A percentile compares a stretch with the other conserved stretches of the same genome.
Evolutionary conservation across 2,888 invertebrate genomes (phyloP).

Genomic region (Chloromyia formosa): DNA sequence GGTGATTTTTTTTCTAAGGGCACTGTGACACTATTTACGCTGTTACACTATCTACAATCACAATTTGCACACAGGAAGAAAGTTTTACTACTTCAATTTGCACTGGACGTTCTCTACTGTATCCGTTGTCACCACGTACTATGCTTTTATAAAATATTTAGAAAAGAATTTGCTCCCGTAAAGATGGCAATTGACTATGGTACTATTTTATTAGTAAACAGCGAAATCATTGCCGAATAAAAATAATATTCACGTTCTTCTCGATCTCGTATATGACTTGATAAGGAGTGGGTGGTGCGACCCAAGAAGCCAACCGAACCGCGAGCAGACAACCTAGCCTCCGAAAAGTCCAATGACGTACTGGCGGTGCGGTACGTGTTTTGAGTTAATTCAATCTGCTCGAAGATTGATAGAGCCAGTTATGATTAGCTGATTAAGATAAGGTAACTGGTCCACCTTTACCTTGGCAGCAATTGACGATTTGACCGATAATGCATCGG

Average conservation of each 20-base stretch:
- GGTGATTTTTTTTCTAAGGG: constrained; percentile 20
- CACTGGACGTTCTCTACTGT: constrained; percentile 22
- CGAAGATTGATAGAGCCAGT: too few relatives aligned
- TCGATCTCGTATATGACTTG: too few relatives aligned
- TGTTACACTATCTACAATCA: neutral
- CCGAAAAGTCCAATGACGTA: neutral
- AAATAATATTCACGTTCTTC: constrained; percentile 8
- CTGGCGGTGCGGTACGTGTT: neutral
- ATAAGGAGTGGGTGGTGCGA: too few relatives aligned
- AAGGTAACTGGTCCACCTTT: too few relatives aligned
- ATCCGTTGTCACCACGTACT: neutral
- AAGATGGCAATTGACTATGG: constrained; percentile 25
- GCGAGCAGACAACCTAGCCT: constrained; percentile 5
- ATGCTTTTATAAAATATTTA: constrained; percentile 21
- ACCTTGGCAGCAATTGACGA: too few relatives aligned
- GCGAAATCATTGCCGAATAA: constrained; percentile 20
- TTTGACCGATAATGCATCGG: too few relatives aligned
- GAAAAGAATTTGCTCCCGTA: constrained; percentile 13
- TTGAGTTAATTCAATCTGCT: neutral
- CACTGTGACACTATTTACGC: neutral
- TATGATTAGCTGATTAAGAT: too few relatives aligned
- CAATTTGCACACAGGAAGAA: neutral
- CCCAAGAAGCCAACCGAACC: neutral
- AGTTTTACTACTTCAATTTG: constrained; percentile 13
- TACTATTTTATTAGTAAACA: constrained; percentile 37